These are phyloP conservation scores for Lagodon rhomboides DNA, from an alignment of 2,797 vertebrate genomes.

Conservation along the genomic window DNA sequence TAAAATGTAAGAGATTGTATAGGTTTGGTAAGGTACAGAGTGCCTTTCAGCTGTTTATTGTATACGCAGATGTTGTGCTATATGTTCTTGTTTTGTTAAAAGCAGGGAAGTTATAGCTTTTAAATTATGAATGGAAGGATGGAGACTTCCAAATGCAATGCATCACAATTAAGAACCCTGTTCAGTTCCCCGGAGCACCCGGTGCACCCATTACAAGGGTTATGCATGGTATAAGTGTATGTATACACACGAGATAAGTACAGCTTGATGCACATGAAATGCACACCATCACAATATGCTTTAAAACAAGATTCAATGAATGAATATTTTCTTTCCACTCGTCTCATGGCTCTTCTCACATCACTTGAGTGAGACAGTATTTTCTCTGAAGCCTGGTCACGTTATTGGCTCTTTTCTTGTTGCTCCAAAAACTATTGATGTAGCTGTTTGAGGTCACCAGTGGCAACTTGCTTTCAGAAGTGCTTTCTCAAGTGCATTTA, in stretches of 20 bases:
- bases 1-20: constrained; percentile 17
- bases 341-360: constrained; percentile 26
- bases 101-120: constrained; percentile 38
- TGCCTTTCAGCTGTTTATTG: constrained; percentile 18
- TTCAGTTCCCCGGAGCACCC: constrained; percentile 32
- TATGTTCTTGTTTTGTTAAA: constrained; percentile 37
- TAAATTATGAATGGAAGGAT: constrained; percentile 63
- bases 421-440: constrained; percentile 39
- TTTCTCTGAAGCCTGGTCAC: constrained; percentile 49
- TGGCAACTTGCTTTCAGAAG: constrained; percentile 28
- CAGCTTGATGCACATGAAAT: constrained; percentile 23
- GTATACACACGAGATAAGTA: constrained; percentile 1
- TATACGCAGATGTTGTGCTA: constrained; percentile 1
- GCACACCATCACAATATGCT: not conserved
- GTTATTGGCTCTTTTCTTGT: constrained; percentile 48
- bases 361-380: constrained; percentile 20
- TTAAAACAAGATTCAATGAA: constrained; percentile 7
- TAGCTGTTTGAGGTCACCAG: constrained; percentile 32
- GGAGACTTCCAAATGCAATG: constrained; percentile 33
- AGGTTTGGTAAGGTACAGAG: not conserved
- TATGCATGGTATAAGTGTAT: not conserved
- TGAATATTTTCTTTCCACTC: constrained; percentile 38
- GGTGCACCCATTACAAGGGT: constrained; percentile 32
- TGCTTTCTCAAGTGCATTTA: not conserved
- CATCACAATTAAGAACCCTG: constrained; percentile 47